Evolutionary conservation across 1,140 invertebrate genomes (phyloP).

Genomic region (Leptinotarsa lineolata): DNA sequence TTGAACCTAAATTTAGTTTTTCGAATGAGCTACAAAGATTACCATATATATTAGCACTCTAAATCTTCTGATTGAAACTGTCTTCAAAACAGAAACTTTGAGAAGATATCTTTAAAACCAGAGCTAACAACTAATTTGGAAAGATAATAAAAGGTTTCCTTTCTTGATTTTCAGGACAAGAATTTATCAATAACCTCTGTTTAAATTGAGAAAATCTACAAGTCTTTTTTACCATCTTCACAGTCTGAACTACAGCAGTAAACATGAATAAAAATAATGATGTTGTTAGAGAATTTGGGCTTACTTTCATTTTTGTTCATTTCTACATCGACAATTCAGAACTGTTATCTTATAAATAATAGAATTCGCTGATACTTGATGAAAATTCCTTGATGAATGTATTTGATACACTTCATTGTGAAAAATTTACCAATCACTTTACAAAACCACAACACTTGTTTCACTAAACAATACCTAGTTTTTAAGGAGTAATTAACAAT

Average conservation of each 20-base stretch:
- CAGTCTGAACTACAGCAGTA: conserved; percentile 7
- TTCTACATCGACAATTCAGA: conserved; percentile 12
- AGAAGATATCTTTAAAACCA: conserved; percentile 10
- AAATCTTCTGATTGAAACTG: background rate
- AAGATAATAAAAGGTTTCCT: background rate
- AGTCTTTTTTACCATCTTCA: conserved; percentile 11
- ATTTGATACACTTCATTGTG: too few species aligned
- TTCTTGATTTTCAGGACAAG: background rate
- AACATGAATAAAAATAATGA: conserved; percentile 12
- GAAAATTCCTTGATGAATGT: too few species aligned
- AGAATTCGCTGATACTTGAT: too few species aligned
- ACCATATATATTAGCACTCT: conserved; percentile 7
- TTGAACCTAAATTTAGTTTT: conserved; percentile 30
- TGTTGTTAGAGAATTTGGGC: conserved; percentile 32
- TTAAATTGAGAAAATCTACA: conserved; percentile 1
- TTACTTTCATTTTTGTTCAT: conserved; percentile 31
- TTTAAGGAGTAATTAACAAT: too few species aligned
- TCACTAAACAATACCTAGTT: too few species aligned
- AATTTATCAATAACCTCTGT: background rate
- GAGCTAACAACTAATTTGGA: background rate
- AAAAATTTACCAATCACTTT: too few species aligned
- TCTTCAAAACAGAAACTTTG: background rate
- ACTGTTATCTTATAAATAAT: background rate
- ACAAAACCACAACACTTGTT: too few species aligned
- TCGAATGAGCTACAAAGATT: background rate